Percentiles rank a stretch among this genome's conserved stretches.
Conservation (phyloP, 2,888 invertebrate genomes). For the Erebia palarica region DNA sequence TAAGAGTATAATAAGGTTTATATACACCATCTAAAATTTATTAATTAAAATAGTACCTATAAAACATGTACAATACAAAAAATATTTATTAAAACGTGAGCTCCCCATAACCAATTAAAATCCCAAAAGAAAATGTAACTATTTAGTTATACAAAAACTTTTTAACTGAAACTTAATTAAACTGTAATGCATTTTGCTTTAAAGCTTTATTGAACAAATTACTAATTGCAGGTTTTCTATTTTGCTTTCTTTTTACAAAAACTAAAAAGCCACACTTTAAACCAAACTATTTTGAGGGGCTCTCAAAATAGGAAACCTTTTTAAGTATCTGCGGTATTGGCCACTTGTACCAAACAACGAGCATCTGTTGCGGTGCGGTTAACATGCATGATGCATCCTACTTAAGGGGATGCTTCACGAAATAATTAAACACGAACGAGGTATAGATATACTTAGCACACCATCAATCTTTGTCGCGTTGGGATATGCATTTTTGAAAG, state of each 20-base stretch:
- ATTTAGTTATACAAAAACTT: background rate
- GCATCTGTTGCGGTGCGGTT: slow-evolving; percentile 52
- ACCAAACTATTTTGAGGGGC: slow-evolving; percentile 11
- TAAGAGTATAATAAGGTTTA: too few species aligned
- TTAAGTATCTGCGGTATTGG: slow-evolving; percentile 14
- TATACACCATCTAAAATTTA: too few species aligned
- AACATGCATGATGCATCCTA: slow-evolving; percentile 48
- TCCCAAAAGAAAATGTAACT: background rate
- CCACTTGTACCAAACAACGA: slow-evolving; percentile 44
- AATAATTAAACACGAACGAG: slow-evolving; percentile 66
- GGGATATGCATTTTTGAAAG: background rate
- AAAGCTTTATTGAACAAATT: too few species aligned
- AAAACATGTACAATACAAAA: too few species aligned
- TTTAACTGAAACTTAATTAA: background rate
- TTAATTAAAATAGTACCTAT: too few species aligned
- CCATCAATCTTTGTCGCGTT: slow-evolving; percentile 56
- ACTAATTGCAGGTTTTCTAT: too few species aligned
- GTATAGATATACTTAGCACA: slow-evolving; percentile 61
- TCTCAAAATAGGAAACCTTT: slow-evolving; percentile 27
- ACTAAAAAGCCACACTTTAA: background rate
- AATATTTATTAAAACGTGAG: too few species aligned
- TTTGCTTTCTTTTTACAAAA: too few species aligned
- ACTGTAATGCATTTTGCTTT: too few species aligned
- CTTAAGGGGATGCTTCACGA: slow-evolving; percentile 46
- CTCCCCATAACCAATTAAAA: too few species aligned